These are phyloP conservation scores for Drosophila albomicans DNA, from an alignment of 1,140 invertebrate genomes.

Conservation along the genomic window DNA sequence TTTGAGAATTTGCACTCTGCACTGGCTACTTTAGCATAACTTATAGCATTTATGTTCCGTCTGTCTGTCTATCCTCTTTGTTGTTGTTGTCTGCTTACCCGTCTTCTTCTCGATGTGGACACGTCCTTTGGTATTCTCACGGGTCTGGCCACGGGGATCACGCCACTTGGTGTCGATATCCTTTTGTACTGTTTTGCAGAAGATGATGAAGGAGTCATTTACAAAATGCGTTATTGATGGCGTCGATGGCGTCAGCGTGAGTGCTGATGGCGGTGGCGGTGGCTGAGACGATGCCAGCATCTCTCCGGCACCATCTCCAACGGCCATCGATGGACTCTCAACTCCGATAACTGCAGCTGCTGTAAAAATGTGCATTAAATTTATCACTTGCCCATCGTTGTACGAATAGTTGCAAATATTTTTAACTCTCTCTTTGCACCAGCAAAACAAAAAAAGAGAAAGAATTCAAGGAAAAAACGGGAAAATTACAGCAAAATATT, in stretches of 20 bases:
- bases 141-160: constrained; percentile 72
- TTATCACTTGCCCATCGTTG: constrained; percentile 51
- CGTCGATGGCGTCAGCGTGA: constrained; percentile 71
- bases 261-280: constrained; percentile 31
- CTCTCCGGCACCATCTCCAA: not conserved
- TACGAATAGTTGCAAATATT: constrained; percentile 11
- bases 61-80: not conserved
- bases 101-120: constrained; percentile 82
- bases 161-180: constrained; percentile 81
- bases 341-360: constrained; percentile 67
- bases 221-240: constrained; percentile 84
- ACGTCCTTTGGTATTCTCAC: constrained; percentile 80
- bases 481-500: constrained; percentile 12
- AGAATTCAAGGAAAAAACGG: not conserved
- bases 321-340: not conserved
- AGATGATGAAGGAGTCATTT: constrained; percentile 84
- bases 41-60: constrained; percentile 20
- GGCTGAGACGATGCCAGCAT: not conserved
- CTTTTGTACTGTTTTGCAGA: constrained; percentile 82
- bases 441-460: not conserved
- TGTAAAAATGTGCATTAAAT: constrained; percentile 61
- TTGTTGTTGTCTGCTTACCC: constrained; percentile 54
- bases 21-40: constrained; percentile 18
- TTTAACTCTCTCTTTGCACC: not conserved
- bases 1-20: constrained; percentile 8